phyloP scores from a whole-genome alignment of 2,888 invertebrate genomes.

The Hypselothyrea guttata region DNA sequence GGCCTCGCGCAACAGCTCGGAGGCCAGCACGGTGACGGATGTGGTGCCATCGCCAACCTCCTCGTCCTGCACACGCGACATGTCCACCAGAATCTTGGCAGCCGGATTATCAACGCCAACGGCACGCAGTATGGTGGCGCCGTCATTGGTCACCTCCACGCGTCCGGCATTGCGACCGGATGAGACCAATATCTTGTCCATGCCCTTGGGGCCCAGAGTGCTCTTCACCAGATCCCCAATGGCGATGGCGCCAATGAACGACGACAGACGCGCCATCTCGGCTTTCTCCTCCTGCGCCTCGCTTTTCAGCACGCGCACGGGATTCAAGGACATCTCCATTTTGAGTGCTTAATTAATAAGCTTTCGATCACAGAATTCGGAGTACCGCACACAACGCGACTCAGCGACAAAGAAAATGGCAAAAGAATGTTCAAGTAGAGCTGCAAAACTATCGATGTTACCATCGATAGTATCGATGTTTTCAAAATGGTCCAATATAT shows the following conservation, averaged over 20 bases:
- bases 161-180: slow-evolving; percentile 90
- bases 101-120: slow-evolving; percentile 99
- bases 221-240: slow-evolving; percentile 99
- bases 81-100: slow-evolving; percentile 99
- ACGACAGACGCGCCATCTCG: slow-evolving; percentile 97
- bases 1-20: slow-evolving; percentile 96
- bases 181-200: slow-evolving; percentile 95
- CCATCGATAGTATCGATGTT: no score
- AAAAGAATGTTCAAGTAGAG: no score
- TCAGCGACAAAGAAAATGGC: slow-evolving; percentile 72
- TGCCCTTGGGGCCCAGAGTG: slow-evolving; percentile 99
- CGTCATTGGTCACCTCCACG: slow-evolving; percentile 99
- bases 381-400: slow-evolving; percentile 57
- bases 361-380: slow-evolving; percentile 70
- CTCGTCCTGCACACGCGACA: slow-evolving; percentile 99
- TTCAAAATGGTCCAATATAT: no score
- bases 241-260: slow-evolving; percentile 99
- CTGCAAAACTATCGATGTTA: no score
- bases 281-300: slow-evolving; percentile 99
- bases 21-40: slow-evolving; percentile 95
- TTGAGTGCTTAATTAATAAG: slow-evolving; percentile 55
- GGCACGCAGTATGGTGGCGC: slow-evolving; percentile 98
- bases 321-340: slow-evolving; percentile 92
- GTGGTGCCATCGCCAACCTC: slow-evolving; percentile 99
- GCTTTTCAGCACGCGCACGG: slow-evolving; percentile 95